phyloP scores from a whole-genome alignment of 2,888 invertebrate genomes.

The Cryptocephalus moraei region DNA sequence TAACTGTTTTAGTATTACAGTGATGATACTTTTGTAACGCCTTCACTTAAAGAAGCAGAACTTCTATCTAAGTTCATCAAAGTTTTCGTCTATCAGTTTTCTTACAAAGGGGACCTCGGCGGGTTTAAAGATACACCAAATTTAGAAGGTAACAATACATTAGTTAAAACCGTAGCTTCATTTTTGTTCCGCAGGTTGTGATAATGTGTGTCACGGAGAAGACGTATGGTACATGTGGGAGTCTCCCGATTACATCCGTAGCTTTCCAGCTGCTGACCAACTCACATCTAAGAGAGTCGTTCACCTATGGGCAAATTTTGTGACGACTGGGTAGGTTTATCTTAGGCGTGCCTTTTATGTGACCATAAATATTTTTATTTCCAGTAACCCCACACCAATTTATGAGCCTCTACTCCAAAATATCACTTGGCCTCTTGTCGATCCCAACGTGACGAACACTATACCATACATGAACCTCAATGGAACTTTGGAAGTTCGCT shows the following conservation, averaged over 20 bases:
- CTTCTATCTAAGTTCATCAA: slow-evolving; percentile 1
- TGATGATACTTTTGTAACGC: slow-evolving; percentile 5
- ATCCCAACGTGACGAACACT: not conserved
- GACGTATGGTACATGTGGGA: slow-evolving; percentile 5
- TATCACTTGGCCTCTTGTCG: slow-evolving; percentile 4
- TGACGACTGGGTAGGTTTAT: slow-evolving; percentile 1
- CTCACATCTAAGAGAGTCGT: slow-evolving; percentile 1
- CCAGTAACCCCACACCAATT: slow-evolving; percentile 7
- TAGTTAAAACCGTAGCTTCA: too few relatives aligned
- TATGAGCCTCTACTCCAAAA: not conserved
- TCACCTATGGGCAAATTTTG: slow-evolving; percentile 7
- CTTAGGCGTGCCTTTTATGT: too few relatives aligned
- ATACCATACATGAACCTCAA: slow-evolving; percentile 6
- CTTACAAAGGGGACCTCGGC: slow-evolving; percentile 5
- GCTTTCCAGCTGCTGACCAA: slow-evolving; percentile 3
- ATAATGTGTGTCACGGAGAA: slow-evolving; percentile 5
- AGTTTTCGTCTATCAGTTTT: slow-evolving; percentile 6
- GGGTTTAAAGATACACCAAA: not conserved
- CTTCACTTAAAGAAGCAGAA: slow-evolving; percentile 5
- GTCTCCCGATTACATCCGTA: slow-evolving; percentile 2
- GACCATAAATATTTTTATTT: too few relatives aligned
- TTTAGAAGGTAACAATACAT: too few relatives aligned
- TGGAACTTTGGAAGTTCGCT: slow-evolving; percentile 2
- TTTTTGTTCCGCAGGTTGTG: not conserved
- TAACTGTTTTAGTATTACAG: slow-evolving; percentile 3